Evolutionary conservation across 2,888 invertebrate genomes (phyloP).

Genomic region (Ametastegia equiseti): DNA sequence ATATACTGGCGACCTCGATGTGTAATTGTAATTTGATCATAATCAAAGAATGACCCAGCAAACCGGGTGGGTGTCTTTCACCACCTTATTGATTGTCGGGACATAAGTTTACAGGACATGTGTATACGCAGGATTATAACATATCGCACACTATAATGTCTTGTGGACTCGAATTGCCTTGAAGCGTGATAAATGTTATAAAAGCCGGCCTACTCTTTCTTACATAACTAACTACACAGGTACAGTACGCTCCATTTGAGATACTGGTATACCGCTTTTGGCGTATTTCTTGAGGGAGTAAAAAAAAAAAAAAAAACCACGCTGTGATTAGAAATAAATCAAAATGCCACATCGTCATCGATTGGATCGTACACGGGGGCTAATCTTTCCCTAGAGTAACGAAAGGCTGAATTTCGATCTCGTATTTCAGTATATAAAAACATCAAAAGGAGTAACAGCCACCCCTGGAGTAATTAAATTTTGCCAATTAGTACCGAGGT

Average conservation of each 20-base stretch:
- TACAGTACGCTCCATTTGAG: not conserved
- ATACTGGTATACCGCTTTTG: slow-evolving; percentile 22
- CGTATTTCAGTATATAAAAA: no score
- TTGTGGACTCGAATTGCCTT: not conserved
- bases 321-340: not conserved
- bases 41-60: slow-evolving; percentile 16
- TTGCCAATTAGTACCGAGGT: not conserved
- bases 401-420: no score
- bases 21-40: slow-evolving; percentile 17
- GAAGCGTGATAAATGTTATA: slow-evolving; percentile 16
- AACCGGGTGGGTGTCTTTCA: slow-evolving; percentile 56
- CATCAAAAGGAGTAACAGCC: no score
- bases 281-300: not conserved
- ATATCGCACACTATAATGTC: no score
- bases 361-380: not conserved
- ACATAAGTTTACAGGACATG: not conserved
- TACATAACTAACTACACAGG: not conserved
- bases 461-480: no score
- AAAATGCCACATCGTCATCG: not conserved
- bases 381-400: no score
- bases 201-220: slow-evolving; percentile 9
- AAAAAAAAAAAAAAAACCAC: no score
- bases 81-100: slow-evolving; percentile 35
- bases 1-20: slow-evolving; percentile 3
- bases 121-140: not conserved